These are phyloP conservation scores for Germaria angustata DNA, from an alignment of 2,888 invertebrate genomes.

Conservation along the genomic window DNA sequence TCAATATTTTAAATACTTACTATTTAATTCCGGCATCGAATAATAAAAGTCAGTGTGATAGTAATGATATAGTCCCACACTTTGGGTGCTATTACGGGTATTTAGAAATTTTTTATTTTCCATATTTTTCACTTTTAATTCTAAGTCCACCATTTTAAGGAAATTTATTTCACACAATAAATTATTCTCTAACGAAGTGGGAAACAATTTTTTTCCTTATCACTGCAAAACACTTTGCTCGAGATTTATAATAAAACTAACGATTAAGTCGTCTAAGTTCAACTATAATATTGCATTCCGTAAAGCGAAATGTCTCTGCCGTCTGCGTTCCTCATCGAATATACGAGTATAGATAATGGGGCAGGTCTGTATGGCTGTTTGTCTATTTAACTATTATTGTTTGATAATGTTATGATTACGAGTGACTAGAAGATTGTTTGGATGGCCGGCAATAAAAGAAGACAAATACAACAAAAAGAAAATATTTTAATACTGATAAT, in stretches of 20 bases:
- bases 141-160: constrained; percentile 28
- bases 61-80: constrained; percentile 79
- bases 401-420: constrained; percentile 25
- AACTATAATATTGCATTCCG: constrained; percentile 26
- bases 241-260: constrained; percentile 66
- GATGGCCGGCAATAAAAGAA: constrained; percentile 1
- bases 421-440: background rate
- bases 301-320: background rate
- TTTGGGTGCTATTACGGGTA: constrained; percentile 48
- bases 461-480: constrained; percentile 5
- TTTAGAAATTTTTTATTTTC: constrained; percentile 61
- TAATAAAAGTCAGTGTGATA: constrained; percentile 78
- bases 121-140: constrained; percentile 68
- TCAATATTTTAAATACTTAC: too few relatives aligned
- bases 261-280: background rate
- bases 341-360: constrained; percentile 10
- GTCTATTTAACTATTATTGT: constrained; percentile 18
- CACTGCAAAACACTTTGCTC: constrained; percentile 34
- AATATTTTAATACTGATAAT: constrained; percentile 67
- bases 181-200: too few relatives aligned
- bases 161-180: background rate
- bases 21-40: constrained; percentile 75
- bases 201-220: constrained; percentile 1
- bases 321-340: background rate
- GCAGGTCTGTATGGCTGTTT: constrained; percentile 26